phyloP scores from a whole-genome alignment of 1,140 invertebrate species.

The Papilio machaon region DNA sequence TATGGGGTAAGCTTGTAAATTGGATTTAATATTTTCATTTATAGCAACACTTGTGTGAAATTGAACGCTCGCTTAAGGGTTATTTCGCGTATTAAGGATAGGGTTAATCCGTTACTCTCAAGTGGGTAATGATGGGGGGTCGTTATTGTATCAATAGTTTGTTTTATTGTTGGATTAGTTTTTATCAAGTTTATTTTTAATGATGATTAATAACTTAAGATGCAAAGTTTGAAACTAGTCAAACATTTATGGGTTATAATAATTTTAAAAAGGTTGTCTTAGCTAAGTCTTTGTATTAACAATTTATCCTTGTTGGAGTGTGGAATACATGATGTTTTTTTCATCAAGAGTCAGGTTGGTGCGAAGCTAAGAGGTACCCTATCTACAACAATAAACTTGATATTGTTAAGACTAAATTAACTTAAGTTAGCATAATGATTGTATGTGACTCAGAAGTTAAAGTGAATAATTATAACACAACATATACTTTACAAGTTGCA shows the following conservation, averaged over 20 bases:
- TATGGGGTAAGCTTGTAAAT: slow-evolving; percentile 72
- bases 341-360: no score
- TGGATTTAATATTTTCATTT: slow-evolving; percentile 81
- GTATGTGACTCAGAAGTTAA: background rate
- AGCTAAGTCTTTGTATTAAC: no score
- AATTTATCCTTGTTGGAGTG: no score
- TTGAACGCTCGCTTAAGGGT: slow-evolving; percentile 75
- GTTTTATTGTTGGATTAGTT: slow-evolving; percentile 46
- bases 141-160: slow-evolving; percentile 45
- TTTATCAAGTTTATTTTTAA: slow-evolving; percentile 4
- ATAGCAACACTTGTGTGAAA: slow-evolving; percentile 78
- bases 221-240: no score
- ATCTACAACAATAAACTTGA: slow-evolving; percentile 27
- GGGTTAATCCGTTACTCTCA: slow-evolving; percentile 65
- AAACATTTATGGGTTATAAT: no score
- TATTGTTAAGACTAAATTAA: background rate
- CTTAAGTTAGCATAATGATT: background rate
- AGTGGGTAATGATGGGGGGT: slow-evolving; percentile 48
- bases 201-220: background rate
- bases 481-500: background rate
- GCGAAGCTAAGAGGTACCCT: background rate
- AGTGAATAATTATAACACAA: background rate
- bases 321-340: no score
- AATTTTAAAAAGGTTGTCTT: no score
- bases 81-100: slow-evolving; percentile 56